Evolutionary conservation across 2,113 vertebrate species (phyloP).

Genomic region (Cinclus cinclus): DNA sequence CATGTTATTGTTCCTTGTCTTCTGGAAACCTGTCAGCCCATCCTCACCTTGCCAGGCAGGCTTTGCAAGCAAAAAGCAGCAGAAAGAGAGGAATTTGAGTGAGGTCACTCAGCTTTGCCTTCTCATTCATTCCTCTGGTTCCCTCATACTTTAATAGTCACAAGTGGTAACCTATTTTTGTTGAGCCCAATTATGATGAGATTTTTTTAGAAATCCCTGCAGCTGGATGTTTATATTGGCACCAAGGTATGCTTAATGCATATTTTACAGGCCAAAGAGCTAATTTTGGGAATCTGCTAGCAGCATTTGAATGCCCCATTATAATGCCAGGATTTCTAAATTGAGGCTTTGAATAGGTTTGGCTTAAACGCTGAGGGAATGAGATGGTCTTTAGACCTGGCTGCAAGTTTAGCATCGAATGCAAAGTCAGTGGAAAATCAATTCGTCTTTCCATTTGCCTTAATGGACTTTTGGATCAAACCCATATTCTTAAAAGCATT

Average conservation of each 20-base stretch:
- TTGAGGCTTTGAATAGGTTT: neutral
- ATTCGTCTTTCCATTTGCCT: conserved; percentile 33
- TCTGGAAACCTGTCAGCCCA: neutral
- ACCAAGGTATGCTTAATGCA: neutral
- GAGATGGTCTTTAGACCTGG: neutral
- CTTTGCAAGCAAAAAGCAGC: neutral
- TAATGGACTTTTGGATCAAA: conserved; percentile 61
- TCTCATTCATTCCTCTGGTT: conserved; percentile 17
- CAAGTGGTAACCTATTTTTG: neutral
- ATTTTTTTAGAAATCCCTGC: conserved; percentile 22
- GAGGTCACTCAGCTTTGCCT: neutral
- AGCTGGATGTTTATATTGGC: conserved; percentile 28
- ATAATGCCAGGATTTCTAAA: conserved; percentile 17
- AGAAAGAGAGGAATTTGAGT: neutral
- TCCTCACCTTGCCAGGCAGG: neutral
- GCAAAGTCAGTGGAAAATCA: conserved; percentile 54
- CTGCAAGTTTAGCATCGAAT: neutral
- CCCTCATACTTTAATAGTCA: neutral
- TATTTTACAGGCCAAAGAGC: neutral
- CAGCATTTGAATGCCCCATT: conserved; percentile 10
- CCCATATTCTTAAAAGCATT: conserved; percentile 54
- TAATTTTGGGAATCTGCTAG: neutral
- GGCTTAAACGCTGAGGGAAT: neutral
- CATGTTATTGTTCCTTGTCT: neutral
- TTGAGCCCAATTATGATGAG: neutral